Percentiles rank a stretch among this genome's conserved stretches.
phyloP scores from a whole-genome alignment of 2,888 invertebrate genomes.

The Leucozona laternaria region DNA sequence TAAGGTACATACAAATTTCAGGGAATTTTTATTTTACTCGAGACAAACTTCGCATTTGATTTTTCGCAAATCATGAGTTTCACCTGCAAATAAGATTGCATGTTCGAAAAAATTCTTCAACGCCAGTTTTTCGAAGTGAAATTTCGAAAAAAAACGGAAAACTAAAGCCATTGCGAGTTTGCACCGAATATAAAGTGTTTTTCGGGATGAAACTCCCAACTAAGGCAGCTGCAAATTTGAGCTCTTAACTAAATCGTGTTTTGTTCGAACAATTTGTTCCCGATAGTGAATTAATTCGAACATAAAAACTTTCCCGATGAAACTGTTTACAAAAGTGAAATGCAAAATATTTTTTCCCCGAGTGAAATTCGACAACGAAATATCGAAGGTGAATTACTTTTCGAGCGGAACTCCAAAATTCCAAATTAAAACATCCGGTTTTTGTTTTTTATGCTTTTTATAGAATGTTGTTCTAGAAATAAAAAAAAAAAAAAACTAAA shows the following conservation, averaged over 20 bases:
- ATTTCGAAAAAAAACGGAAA: neutral
- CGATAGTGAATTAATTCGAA: neutral
- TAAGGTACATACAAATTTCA: slow-evolving; percentile 70
- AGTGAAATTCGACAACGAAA: neutral
- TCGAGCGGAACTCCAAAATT: neutral
- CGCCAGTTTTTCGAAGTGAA: neutral
- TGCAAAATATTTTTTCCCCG: neutral
- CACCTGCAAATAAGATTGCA: neutral
- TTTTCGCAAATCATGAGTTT: neutral
- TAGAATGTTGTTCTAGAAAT: slow-evolving; percentile 16
- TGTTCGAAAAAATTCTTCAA: neutral
- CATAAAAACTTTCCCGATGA: neutral
- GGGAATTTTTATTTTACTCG: neutral
- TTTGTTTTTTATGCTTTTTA: neutral
- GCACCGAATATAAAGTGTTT: neutral
- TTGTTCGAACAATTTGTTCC: neutral
- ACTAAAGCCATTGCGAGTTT: too few species aligned
- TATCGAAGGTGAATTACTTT: neutral
- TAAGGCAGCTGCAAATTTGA: neutral
- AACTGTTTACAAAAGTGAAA: neutral
- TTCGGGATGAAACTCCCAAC: neutral
- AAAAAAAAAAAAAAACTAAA: neutral
- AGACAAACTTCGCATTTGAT: neutral
- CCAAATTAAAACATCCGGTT: slow-evolving; percentile 37
- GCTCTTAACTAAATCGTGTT: neutral